Conservation (phyloP, 2,888 invertebrate species). For the Nephrotoma appendiculata region DNA sequence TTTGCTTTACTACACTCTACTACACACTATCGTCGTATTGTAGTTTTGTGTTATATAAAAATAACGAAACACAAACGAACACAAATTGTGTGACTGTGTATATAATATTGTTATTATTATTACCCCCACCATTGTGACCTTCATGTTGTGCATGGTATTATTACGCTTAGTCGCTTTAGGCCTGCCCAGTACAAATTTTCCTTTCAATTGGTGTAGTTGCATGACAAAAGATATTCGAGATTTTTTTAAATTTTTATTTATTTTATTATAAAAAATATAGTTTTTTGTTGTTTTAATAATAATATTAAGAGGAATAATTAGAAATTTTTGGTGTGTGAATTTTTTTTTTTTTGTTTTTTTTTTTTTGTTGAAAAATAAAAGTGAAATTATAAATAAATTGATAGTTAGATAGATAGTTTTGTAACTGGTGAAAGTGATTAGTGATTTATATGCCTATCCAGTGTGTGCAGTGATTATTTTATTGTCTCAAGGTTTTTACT, state of each 20-base stretch:
- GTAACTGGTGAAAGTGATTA: background rate
- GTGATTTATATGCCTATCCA: background rate
- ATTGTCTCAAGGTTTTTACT: background rate
- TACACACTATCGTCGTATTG: background rate
- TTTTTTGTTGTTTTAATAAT: background rate
- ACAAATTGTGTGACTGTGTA: background rate
- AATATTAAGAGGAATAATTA: background rate
- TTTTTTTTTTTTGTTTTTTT: background rate
- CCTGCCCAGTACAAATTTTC: slow-evolving; percentile 16
- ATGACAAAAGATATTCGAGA: background rate
- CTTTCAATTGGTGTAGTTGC: slow-evolving; percentile 13
- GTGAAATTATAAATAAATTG: background rate
- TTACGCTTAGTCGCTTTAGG: slow-evolving; percentile 5
- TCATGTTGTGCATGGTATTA: slow-evolving; percentile 3
- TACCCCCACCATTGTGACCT: slow-evolving; percentile 4
- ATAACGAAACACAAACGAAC: background rate
- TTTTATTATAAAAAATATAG: background rate
- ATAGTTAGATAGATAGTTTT: background rate
- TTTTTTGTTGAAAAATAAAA: background rate
- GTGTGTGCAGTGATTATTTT: background rate
- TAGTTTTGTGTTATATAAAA: background rate
- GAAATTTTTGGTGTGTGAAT: slow-evolving; percentile 1
- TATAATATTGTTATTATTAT: background rate
- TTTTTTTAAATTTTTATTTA: background rate
- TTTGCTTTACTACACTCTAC: background rate